Conservation (phyloP, 1,140 invertebrate genomes). For the Caerostris darwini region DNA sequence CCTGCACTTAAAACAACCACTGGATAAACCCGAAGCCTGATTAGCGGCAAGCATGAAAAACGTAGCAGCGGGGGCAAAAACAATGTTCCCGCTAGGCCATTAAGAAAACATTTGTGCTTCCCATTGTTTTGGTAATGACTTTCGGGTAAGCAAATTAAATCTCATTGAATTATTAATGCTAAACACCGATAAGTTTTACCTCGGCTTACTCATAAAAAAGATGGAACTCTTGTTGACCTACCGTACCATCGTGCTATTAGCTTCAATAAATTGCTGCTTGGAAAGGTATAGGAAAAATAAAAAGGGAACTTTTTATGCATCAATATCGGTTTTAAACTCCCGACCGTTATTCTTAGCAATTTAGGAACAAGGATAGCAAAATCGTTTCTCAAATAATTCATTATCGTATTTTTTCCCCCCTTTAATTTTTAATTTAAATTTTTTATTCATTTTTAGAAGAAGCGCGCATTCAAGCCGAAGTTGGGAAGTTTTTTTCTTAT, state of each 20-base stretch:
- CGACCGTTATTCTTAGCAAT: constrained; percentile 45
- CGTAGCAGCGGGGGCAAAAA: neutral
- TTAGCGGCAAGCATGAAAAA: constrained; percentile 15
- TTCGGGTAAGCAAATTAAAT: constrained; percentile 77
- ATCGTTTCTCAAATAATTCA: constrained; percentile 78
- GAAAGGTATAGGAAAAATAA: constrained; percentile 69
- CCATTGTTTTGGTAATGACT: constrained; percentile 76
- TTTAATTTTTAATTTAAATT: constrained; percentile 78
- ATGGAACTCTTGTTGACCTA: constrained; percentile 62
- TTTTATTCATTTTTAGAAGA: constrained; percentile 61
- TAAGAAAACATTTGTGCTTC: constrained; percentile 77
- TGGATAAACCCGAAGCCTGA: neutral
- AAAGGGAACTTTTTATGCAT: constrained; percentile 67
- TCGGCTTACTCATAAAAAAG: constrained; percentile 50
- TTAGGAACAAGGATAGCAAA: constrained; percentile 61
- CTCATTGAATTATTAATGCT: constrained; percentile 78
- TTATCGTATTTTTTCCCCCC: constrained; percentile 77
- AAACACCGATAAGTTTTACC: constrained; percentile 76
- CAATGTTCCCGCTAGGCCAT: constrained; percentile 46
- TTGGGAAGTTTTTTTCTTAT: neutral
- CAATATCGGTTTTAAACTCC: constrained; percentile 75
- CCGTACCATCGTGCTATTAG: constrained; percentile 51
- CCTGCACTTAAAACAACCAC: neutral
- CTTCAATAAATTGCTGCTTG: constrained; percentile 59
- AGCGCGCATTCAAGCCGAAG: neutral